Base-by-base conservation (phyloP, 2,797 vertebrate genomes). In the Xyrichtys novacula region DNA sequence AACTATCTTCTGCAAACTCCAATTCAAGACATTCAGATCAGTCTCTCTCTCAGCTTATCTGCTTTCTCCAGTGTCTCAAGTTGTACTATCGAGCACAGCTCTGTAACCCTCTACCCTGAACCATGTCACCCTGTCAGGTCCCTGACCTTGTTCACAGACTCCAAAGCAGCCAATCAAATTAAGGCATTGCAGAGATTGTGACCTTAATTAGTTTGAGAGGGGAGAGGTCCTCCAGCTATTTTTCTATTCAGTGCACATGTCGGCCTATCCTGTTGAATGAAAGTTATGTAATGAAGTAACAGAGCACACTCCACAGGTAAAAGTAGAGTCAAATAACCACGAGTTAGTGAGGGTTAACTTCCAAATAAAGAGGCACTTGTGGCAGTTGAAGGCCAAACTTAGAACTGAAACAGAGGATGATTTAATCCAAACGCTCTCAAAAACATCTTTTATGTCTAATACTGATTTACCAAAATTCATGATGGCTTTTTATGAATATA, bases 61-160 rank as follows among this genome's bases (percentile, higher is more conserved):
- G 46, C 70, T 40, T 17, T 65, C 68, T 70, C 29, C 47, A 4
- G 29, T 58, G 70, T 71, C 65, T 81, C 71, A 25, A 67, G 56
- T 23, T 54, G 52, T 61, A 73, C 72, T 42, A 66, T 31, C 2
- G 23, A 70, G 71, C 71, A 64, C 39, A 2, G 68, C 80, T 80
- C 65, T 50, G 65, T 81, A 87, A 87, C 78, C 84, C 81, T 84
- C 75, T 55, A 79, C 75, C 74, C 78, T 85, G 78, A 85, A 82
- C 87, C 68, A 17, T 87, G 87, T 86, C 90, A 88, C 65, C 70
- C 85, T 26, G 44, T 81, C 86, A 28, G 44, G 69, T 78, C 83
- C 80, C 73, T 87, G 91, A 90, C 89, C 88, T 90, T 85, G 76
- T 90, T 91, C 85, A 81, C 69, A 86, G 77, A 57, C 65, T 50